phyloP scores from a whole-genome alignment of 2,113 vertebrate genomes.

The Zosterops pallidus region DNA sequence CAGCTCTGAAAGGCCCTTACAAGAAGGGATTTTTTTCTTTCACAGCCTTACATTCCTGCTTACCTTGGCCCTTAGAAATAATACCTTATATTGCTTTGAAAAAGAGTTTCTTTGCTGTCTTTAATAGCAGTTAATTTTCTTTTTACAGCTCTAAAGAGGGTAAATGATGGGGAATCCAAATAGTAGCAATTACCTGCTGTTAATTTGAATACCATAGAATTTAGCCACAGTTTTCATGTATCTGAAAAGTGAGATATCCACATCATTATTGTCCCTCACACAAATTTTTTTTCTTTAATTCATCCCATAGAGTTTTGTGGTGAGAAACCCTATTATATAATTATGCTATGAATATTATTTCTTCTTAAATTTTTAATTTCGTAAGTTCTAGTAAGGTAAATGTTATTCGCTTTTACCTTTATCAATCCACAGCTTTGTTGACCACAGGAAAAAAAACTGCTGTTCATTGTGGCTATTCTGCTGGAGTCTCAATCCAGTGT shows the following conservation, averaged over 20 bases:
- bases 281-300: neutral
- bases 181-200: neutral
- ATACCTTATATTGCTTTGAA: neutral
- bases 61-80: neutral
- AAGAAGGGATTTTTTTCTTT: neutral
- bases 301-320: neutral
- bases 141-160: neutral
- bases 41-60: neutral
- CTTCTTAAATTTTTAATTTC: neutral
- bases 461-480: neutral
- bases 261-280: neutral
- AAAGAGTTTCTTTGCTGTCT: neutral
- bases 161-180: neutral
- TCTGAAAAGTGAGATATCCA: neutral
- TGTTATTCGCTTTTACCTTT: neutral
- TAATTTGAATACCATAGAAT: neutral
- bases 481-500: neutral
- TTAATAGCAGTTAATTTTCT: neutral
- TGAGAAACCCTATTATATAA: neutral
- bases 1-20: neutral
- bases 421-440: neutral
- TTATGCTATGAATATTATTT: neutral
- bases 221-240: neutral
- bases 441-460: neutral
- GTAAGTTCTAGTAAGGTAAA: neutral